Base-by-base conservation (phyloP, 2,888 invertebrate species). In the Sinotaia quadrata region DNA sequence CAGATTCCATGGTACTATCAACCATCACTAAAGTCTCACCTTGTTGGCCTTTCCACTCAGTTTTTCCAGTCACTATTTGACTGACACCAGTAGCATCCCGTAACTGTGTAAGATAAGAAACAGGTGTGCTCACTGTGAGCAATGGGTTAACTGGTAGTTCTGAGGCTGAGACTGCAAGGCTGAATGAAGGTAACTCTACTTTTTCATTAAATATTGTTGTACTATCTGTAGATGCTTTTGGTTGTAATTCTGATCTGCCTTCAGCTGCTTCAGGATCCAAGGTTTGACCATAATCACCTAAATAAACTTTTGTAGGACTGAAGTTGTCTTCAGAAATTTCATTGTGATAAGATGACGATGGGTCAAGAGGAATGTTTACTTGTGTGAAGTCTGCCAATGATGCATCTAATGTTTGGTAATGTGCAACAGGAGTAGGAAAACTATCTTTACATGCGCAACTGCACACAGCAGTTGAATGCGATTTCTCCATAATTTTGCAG, bases 291-390 rank as follows among this genome's bases (percentile, higher is more conserved):
- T n/a, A n/a, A n/a, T n/a, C n/a, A n/a, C n/a, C n/a, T n/a, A n/a
- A n/a, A 47, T 47, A 47, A 8, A n/a, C 47, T 47, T n/a, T 24
- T 47, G 47, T 47, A 2, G 21, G 47, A 18, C 47, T 24, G 1
- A 56, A 65, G 4, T 65, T 56, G 15, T 65, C 65, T 33, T 56
- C 33, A 24, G n/a, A 34, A 21, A 65, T n/a, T n/a, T 44, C 34
- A 10, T 44, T n/a, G 1, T 36, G 33, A 31, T 3, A 31, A 10
- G 27, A 24, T 8, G 15, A 2, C 5, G 5, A 3, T 24, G 21
- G 10, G 1, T 54, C 18, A 8, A 24, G 27, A n/a, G 18, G 7
- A 10, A 29, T 2, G 8, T 54, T 24, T 1, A 29, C 54, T 31
- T 54, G 27, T 8, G 54, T 54, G 8, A 18, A 24, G 5, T 29